Evolutionary conservation across 2,888 invertebrate species (phyloP).

Genomic region (Pelosia muscerda): DNA sequence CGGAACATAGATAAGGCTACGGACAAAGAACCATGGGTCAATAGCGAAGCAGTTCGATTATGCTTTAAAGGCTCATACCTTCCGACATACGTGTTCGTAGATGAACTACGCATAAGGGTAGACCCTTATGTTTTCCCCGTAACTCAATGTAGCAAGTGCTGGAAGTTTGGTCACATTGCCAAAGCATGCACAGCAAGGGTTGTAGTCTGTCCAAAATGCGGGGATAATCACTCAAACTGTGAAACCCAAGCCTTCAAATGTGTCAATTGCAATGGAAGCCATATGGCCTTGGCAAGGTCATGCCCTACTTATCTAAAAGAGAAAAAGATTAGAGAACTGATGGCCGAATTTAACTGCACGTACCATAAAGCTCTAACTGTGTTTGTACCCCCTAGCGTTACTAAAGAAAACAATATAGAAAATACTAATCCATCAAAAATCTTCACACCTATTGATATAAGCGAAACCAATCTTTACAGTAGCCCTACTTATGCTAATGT

Average conservation of each 20-base stretch:
- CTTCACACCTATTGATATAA: too few species aligned
- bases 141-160: too few species aligned
- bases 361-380: background rate
- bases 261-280: background rate
- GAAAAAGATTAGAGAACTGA: background rate
- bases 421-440: background rate
- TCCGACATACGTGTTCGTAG: background rate
- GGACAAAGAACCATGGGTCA: background rate
- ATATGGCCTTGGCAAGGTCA: background rate
- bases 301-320: constrained; percentile 1
- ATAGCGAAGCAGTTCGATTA: background rate
- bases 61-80: background rate
- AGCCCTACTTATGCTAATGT: too few species aligned
- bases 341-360: background rate
- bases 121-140: too few species aligned
- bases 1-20: background rate
- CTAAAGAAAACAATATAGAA: background rate
- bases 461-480: too few species aligned
- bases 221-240: too few species aligned
- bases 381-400: background rate
- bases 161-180: background rate
- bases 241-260: background rate
- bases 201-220: background rate
- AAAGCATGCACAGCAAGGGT: background rate
- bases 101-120: background rate